Evolutionary conservation across 2,888 invertebrate species (phyloP).

Genomic region (Spilarctia lutea): DNA sequence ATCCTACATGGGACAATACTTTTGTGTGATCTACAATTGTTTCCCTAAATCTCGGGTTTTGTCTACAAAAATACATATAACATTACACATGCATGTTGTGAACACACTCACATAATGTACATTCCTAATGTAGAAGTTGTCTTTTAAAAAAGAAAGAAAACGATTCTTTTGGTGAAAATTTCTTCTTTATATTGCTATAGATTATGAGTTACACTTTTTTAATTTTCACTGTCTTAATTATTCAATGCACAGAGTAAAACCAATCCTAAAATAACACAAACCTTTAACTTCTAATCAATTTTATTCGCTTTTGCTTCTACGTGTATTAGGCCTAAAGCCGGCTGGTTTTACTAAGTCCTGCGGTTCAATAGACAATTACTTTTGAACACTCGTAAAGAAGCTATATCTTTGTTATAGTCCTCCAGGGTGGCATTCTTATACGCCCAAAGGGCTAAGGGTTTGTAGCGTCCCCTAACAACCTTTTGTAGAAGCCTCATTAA

Average conservation of each 20-base stretch:
- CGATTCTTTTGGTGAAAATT: no score
- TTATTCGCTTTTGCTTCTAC: background rate
- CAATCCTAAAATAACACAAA: background rate
- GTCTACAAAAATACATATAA: no score
- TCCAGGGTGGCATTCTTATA: slow-evolving; percentile 56
- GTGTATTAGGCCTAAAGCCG: slow-evolving; percentile 2
- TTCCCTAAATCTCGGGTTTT: no score
- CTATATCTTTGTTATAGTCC: slow-evolving; percentile 57
- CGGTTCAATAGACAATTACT: slow-evolving; percentile 67
- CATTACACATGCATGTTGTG: no score
- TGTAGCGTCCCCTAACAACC: slow-evolving; percentile 58
- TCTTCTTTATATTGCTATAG: no score
- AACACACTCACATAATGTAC: no score
- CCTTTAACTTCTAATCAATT: background rate
- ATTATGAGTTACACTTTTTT: no score
- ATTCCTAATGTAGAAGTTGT: no score
- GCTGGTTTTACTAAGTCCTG: slow-evolving; percentile 20
- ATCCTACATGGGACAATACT: no score
- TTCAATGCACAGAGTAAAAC: background rate
- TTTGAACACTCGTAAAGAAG: slow-evolving; percentile 61
- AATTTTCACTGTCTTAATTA: background rate
- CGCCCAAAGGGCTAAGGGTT: slow-evolving; percentile 53
- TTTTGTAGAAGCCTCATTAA: slow-evolving; percentile 69
- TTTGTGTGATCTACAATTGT: no score
- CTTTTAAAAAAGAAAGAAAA: no score